Conservation (phyloP, 2,113 vertebrate genomes). For the Empidonax alnorum region DNA sequence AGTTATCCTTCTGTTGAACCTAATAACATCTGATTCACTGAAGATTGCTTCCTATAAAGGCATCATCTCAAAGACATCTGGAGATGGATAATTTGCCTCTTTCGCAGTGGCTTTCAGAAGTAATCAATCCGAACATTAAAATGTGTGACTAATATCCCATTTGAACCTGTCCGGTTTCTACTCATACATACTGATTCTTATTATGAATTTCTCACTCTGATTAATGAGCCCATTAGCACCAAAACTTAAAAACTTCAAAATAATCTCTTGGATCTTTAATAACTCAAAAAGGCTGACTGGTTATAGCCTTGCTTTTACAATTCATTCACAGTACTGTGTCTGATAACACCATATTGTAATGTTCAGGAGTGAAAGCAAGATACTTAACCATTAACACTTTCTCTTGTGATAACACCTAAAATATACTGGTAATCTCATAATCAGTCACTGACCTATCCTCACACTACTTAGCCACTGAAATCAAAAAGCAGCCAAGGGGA, state of each 20-base stretch:
- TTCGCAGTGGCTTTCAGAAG: conserved; percentile 13
- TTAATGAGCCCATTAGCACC: not conserved
- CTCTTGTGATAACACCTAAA: not conserved
- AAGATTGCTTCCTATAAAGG: conserved; percentile 5
- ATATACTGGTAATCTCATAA: not conserved
- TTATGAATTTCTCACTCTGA: not conserved
- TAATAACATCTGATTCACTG: not conserved
- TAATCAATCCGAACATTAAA: conserved; percentile 21
- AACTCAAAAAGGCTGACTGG: not conserved
- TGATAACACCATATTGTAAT: not conserved
- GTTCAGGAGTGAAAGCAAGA: not conserved
- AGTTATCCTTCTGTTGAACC: not conserved
- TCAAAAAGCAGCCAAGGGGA: not conserved
- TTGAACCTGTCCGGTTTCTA: not conserved
- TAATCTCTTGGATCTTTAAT: not conserved
- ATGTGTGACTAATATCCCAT: not conserved
- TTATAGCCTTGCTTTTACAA: not conserved
- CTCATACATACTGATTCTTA: not conserved
- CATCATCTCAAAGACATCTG: not conserved
- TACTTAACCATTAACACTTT: not conserved
- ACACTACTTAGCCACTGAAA: not conserved
- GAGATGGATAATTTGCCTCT: not conserved
- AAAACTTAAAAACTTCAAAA: not conserved
- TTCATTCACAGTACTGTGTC: not conserved
- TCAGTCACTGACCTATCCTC: not conserved